phyloP scores from a whole-genome alignment of 2,888 invertebrate genomes.

The Frankliniella fusca region DNA sequence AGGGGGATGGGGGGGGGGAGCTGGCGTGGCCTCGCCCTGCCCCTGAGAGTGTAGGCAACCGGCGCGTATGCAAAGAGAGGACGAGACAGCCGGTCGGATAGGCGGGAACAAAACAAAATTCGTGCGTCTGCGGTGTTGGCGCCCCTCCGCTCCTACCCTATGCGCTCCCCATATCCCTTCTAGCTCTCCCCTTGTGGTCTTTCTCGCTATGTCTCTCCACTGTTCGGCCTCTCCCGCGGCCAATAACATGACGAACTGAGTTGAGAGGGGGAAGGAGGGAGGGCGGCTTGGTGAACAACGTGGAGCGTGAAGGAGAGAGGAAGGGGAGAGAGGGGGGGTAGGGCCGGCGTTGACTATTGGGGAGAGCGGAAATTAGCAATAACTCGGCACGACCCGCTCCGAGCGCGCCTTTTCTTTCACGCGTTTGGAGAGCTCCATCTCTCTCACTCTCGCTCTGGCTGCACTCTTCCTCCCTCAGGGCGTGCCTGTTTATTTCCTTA shows the following conservation, averaged over 20 bases:
- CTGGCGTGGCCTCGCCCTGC: too few relatives aligned
- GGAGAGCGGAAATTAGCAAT: constrained; percentile 20
- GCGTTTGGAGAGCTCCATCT: not conserved
- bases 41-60: too few relatives aligned
- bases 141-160: not conserved
- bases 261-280: not conserved
- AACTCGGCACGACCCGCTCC: not conserved
- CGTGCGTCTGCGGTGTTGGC: not conserved
- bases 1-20: too few relatives aligned
- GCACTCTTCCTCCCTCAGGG: not conserved
- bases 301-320: not conserved
- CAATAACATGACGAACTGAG: too few relatives aligned
- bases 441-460: not conserved
- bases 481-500: not conserved
- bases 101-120: not conserved
- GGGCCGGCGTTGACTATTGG: not conserved
- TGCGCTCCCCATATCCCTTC: not conserved
- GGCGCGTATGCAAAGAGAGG: too few relatives aligned
- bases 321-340: not conserved
- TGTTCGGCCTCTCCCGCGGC: not conserved
- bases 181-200: not conserved
- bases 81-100: not conserved
- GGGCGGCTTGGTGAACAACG: not conserved
- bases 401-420: not conserved
- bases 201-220: not conserved